A percentile compares a stretch with the other conserved stretches of the same genome.
Conservation (phyloP, 2,888 invertebrate species). For the Rutpela maculata region DNA sequence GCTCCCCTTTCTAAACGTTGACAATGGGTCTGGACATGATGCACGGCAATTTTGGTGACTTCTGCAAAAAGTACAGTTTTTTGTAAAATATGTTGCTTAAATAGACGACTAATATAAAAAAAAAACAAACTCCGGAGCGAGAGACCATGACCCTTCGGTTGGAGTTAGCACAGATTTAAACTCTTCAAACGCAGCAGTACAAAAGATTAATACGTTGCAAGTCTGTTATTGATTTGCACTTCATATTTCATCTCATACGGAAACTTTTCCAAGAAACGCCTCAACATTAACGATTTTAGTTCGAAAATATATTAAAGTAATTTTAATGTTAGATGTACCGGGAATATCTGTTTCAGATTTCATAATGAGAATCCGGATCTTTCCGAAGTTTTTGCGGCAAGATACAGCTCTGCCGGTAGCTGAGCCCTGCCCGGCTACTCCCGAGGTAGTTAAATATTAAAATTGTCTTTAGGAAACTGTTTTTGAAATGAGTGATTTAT, state of each 20-base stretch:
- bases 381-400: slow-evolving; percentile 2
- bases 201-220: slow-evolving; percentile 12
- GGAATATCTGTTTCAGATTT: slow-evolving; percentile 7
- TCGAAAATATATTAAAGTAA: slow-evolving; percentile 3
- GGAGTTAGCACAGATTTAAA: not conserved
- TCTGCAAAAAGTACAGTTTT: no score
- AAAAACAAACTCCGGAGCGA: not conserved
- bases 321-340: slow-evolving; percentile 1
- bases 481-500: not conserved
- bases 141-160: not conserved
- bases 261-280: not conserved
- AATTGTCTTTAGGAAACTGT: not conserved
- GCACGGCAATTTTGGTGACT: no score
- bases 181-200: not conserved
- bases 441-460: slow-evolving; percentile 7
- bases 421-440: not conserved
- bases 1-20: no score
- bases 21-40: no score
- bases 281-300: slow-evolving; percentile 8
- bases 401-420: not conserved
- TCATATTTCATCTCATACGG: slow-evolving; percentile 17
- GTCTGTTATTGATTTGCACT: slow-evolving; percentile 6
- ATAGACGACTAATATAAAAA: no score
- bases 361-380: not conserved
- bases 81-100: no score